Evolutionary conservation across 2,797 vertebrate genomes (phyloP).

Genomic region (Eulemur mongoz): DNA sequence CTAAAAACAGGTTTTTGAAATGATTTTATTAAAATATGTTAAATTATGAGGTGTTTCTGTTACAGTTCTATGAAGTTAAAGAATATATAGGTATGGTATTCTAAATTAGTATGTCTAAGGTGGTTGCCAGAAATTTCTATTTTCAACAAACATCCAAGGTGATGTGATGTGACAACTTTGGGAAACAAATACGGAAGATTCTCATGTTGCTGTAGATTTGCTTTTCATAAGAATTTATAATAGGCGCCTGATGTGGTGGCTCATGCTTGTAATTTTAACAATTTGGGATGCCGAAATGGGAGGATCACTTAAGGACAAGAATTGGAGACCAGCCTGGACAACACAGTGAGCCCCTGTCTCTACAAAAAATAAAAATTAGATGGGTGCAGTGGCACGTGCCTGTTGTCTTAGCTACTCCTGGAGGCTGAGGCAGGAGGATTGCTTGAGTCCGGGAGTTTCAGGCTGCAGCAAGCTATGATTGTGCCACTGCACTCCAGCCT

Average conservation of each 20-base stretch:
- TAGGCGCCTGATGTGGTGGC: not conserved
- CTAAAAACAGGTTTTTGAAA: slow-evolving; percentile 27
- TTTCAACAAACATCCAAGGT: not conserved
- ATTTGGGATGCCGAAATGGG: no score
- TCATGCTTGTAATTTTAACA: not conserved
- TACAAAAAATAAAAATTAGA: not conserved
- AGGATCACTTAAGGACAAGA: not conserved
- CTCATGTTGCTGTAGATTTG: not conserved
- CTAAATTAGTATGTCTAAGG: not conserved
- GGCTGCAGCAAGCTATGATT: not conserved
- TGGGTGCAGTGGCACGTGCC: not conserved
- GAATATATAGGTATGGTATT: not conserved
- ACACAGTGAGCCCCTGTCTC: not conserved
- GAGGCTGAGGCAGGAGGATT: not conserved
- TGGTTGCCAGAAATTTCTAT: not conserved
- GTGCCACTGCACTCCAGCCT: not conserved
- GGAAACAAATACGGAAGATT: not conserved
- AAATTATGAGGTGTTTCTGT: not conserved
- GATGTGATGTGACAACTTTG: not conserved
- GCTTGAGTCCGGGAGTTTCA: not conserved
- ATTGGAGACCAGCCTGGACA: not conserved
- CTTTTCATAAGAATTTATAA: slow-evolving; percentile 14
- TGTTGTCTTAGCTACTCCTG: not conserved
- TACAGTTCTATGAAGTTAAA: not conserved
- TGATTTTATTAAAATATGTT: not conserved